A percentile compares a stretch with the other conserved stretches of the same genome.
These are phyloP conservation scores for Panonychus citri DNA, from an alignment of 1,140 invertebrate genomes.

Conservation along the genomic window DNA sequence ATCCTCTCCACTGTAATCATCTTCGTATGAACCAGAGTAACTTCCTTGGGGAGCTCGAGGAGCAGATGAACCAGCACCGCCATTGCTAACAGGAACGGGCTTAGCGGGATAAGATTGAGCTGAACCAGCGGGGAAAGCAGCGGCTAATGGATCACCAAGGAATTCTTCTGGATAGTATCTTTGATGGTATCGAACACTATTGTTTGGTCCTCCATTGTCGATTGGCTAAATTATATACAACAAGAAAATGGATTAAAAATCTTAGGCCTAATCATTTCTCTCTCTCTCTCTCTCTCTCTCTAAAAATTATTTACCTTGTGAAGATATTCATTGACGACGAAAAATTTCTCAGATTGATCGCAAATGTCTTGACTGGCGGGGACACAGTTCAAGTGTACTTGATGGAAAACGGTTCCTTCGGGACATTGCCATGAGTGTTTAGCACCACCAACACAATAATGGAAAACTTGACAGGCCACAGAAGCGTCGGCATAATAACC, in stretches of 20 bases:
- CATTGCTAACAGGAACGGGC: not conserved
- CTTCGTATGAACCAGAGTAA: not conserved
- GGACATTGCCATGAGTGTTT: conserved; percentile 82
- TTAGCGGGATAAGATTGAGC: not conserved
- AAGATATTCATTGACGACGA: conserved; percentile 71
- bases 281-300: too few relatives aligned
- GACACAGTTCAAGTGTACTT: conserved; percentile 78
- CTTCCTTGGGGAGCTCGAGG: not conserved
- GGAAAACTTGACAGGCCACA: conserved; percentile 71
- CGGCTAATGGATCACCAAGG: not conserved
- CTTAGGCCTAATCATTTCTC: conserved; percentile 20
- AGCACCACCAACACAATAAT: conserved; percentile 71
- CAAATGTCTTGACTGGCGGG: conserved; percentile 68
- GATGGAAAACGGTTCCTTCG: conserved; percentile 67
- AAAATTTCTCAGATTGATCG: conserved; percentile 57
- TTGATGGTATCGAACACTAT: conserved; percentile 58
- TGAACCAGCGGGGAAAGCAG: not conserved
- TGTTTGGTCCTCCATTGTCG: conserved; percentile 30
- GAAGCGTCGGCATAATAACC: conserved; percentile 78
- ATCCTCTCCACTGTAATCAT: not conserved
- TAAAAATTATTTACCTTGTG: conserved; percentile 39
- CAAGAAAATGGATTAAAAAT: conserved; percentile 1
- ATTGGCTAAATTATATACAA: conserved; percentile 13
- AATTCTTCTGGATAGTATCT: conserved; percentile 28
- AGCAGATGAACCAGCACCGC: not conserved